Evolutionary conservation across 2,797 vertebrate genomes (phyloP).

Genomic region (Falco concolor): DNA sequence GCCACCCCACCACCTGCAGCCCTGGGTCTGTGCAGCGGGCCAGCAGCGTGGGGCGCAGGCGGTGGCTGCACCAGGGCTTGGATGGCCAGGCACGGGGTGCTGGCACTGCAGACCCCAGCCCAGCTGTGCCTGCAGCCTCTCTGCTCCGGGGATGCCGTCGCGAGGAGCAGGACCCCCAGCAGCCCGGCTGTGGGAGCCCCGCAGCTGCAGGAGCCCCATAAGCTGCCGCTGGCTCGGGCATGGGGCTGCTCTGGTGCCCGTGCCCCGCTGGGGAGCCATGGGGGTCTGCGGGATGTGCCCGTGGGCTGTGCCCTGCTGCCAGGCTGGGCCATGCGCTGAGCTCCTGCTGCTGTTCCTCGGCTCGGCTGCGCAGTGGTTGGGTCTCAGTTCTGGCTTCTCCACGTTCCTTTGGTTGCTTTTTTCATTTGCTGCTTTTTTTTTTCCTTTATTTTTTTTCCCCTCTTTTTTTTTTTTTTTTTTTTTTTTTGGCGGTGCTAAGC

Average conservation of each 20-base stretch:
- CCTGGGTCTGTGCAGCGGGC: background rate
- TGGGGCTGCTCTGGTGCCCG: rapidly evolving
- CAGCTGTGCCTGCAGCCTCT: rapidly evolving
- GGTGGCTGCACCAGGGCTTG: rapidly evolving
- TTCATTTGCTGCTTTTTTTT: background rate
- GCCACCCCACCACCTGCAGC: background rate
- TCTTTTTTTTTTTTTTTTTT: background rate
- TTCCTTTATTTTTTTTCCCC: rapidly evolving
- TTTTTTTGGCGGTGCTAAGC: slow-evolving; percentile 24
- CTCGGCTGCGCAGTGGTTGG: background rate
- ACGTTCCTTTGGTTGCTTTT: background rate
- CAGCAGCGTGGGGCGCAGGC: rapidly evolving
- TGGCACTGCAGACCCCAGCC: background rate
- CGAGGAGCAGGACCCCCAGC: rapidly evolving
- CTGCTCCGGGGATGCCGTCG: rapidly evolving
- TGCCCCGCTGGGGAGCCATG: rapidly evolving
- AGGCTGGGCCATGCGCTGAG: background rate
- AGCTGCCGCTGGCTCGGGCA: background rate
- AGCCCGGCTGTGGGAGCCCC: background rate
- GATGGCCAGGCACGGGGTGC: rapidly evolving
- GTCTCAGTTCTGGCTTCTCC: background rate
- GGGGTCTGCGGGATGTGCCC: background rate
- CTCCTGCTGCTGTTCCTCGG: background rate
- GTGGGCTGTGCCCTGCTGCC: rapidly evolving
- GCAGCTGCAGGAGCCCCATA: rapidly evolving